These are phyloP conservation scores for Noturus placidus DNA, from an alignment of 2,113 vertebrate species.

Conservation along the genomic window DNA sequence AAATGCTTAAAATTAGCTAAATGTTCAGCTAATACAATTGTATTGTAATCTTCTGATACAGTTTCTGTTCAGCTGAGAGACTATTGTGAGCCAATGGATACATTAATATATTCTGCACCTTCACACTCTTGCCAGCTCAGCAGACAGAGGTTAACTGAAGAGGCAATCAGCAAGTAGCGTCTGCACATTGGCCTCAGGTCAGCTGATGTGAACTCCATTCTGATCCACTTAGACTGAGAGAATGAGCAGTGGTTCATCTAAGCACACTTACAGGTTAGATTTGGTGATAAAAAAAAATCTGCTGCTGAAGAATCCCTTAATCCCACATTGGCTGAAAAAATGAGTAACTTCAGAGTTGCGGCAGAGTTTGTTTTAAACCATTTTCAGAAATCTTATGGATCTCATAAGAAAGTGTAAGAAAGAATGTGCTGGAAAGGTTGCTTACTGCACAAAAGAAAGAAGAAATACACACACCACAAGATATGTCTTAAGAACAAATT, in stretches of 20 bases:
- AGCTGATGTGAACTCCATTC: conserved; percentile 36
- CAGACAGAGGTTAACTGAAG: not conserved
- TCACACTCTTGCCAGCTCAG: conserved; percentile 30
- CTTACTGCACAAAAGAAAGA: not conserved
- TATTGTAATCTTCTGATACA: not conserved
- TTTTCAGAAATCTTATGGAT: conserved; percentile 12
- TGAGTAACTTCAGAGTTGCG: not conserved
- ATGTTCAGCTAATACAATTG: not conserved
- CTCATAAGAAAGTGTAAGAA: not conserved
- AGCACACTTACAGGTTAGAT: conserved; percentile 16
- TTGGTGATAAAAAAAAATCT: conserved; percentile 15
- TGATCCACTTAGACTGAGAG: conserved; percentile 28
- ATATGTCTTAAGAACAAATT: conserved; percentile 1
- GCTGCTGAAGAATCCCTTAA: conserved; percentile 20
- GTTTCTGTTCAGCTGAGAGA: not conserved
- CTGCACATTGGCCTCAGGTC: conserved; percentile 40
- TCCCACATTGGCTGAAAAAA: not conserved
- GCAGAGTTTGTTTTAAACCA: not conserved
- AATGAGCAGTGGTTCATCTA: conserved; percentile 27
- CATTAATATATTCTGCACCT: conserved; percentile 8
- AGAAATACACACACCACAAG: not conserved
- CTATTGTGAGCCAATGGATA: not conserved
- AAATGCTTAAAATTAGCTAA: not conserved
- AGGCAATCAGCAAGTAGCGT: conserved; percentile 8
- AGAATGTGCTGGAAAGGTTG: not conserved